Base-by-base conservation (phyloP, 2,113 vertebrate genomes). In the Alouatta palliata region DNA sequence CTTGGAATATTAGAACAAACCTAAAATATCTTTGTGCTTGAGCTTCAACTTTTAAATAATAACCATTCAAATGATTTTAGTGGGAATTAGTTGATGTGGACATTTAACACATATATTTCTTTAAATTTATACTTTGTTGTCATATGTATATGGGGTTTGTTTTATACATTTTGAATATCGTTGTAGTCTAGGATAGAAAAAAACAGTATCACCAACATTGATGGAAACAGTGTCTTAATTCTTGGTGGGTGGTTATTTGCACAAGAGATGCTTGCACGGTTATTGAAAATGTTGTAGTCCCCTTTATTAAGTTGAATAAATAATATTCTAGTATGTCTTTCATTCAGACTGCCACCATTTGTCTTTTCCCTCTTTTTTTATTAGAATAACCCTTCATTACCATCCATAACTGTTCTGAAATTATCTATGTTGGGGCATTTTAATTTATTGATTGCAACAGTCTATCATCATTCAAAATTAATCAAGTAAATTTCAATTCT, bases 381-480 rank as follows among this genome's bases (percentile, higher is more conserved):
- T 92, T 89, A 84, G 17, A 71, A 43, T 64, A 87, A 54, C 25
- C 17, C 40, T 76, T 90, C 25, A 45, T 84, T 90, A 35, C 12
- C 23, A 47, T 5, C 37, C 5, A 35, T 47, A 90, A 37, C 10
- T 83, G 25, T 35, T 92, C 27, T 82, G 30, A 89, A 70, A 96
- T 86, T 8, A 70, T 35, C 84, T 91, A 35, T 68, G 8, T 8
- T 80, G 80, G 32, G n/a, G 6, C 52, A 75, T 80, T 87, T 82
- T 83, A 86, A 93, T 88, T 56, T 88, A 88, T 43, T 68, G 49
- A 71, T 86, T 86, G 5, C n/a, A 35, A 45, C 73, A 23, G 93
- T 87, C 61, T 87, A 88, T 49, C 49, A 75, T 90, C 70, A 86
- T 61, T 90, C 77, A 87, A 96, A 97, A 79, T 92, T 73, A 83